These are phyloP conservation scores for Melanotus villosus DNA, from an alignment of 2,888 invertebrate species.

Conservation along the genomic window DNA sequence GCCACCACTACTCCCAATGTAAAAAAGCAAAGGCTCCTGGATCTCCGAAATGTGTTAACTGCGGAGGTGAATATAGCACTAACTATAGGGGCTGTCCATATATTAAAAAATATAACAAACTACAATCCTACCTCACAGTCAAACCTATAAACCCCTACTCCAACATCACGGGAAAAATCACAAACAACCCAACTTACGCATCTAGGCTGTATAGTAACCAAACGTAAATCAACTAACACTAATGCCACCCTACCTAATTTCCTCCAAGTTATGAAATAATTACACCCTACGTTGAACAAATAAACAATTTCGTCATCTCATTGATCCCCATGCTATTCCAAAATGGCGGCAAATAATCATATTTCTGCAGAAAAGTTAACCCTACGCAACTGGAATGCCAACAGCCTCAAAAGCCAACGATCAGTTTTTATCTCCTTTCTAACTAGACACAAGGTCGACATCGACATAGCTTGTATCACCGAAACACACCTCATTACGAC, in stretches of 20 bases:
- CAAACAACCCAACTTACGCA: no score
- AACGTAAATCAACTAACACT: no score
- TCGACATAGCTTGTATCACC: background rate
- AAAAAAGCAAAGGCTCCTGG: no score
- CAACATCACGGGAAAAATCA: no score
- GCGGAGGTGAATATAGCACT: no score
- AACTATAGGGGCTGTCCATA: no score
- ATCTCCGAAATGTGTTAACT: no score
- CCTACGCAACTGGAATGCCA: constrained; percentile 2
- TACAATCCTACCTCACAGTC: no score
- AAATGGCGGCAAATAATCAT: constrained; percentile 16
- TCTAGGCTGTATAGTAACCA: no score
- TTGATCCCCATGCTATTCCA: background rate
- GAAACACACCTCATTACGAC: constrained; percentile 3
- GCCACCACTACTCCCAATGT: no score
- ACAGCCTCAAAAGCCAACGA: background rate
- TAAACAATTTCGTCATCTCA: constrained; percentile 5
- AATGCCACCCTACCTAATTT: background rate
- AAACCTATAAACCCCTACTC: no score
- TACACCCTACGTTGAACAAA: constrained; percentile 8
- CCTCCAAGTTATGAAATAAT: constrained; percentile 8
- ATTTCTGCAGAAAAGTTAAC: constrained; percentile 1
- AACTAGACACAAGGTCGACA: background rate
- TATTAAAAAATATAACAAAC: no score
- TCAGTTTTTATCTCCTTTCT: constrained; percentile 9